Conservation (phyloP, 2,888 invertebrate species). For the Leuctra nigra region DNA sequence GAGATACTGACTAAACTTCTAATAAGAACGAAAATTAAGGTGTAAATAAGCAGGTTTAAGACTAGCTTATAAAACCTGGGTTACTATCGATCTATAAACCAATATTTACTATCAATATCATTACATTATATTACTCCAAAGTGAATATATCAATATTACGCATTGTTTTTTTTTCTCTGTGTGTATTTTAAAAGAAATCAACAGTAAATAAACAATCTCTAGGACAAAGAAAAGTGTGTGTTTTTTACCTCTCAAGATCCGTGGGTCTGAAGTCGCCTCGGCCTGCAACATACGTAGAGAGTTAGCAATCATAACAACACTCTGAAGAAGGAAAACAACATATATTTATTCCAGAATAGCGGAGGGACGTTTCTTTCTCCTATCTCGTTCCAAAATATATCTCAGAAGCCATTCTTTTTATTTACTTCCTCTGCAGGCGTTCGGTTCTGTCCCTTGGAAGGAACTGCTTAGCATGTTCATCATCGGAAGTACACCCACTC, state of each 20-base stretch:
- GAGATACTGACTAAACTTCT: no score
- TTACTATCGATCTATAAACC: no score
- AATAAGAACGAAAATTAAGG: no score
- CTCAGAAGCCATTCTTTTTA: background rate
- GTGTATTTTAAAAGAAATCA: no score
- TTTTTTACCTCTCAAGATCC: constrained; percentile 76
- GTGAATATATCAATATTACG: no score
- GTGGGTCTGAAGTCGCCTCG: constrained; percentile 78
- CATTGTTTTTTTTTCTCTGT: no score
- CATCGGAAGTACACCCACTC: background rate
- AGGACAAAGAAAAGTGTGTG: no score
- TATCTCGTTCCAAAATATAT: constrained; percentile 2
- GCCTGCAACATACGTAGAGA: constrained; percentile 56
- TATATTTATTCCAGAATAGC: background rate
- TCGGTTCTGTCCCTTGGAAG: background rate
- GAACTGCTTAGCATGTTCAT: background rate
- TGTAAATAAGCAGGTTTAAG: no score
- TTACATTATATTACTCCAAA: no score
- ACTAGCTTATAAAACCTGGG: no score
- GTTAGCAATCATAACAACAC: background rate
- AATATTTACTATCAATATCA: no score
- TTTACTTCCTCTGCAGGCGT: background rate
- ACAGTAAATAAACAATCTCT: no score
- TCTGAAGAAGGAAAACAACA: constrained; percentile 10
- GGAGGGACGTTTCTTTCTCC: background rate